Evolutionary conservation across 2,797 vertebrate species (phyloP).

Genomic region (Cynopterus sphinx): DNA sequence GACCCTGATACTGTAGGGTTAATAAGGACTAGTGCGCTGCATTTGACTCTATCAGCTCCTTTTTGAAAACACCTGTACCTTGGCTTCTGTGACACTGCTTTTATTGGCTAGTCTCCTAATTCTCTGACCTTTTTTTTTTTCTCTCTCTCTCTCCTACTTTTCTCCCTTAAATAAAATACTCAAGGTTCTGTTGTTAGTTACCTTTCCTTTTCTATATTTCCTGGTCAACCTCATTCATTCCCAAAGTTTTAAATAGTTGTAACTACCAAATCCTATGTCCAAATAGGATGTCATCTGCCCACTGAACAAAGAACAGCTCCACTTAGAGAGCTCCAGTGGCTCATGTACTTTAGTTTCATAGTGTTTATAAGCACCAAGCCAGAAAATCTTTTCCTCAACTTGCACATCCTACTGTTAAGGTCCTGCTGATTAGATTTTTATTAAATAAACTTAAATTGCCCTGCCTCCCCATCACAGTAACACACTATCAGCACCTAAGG

Average conservation of each 20-base stretch:
- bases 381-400: slow-evolving; percentile 21
- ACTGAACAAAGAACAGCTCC: not conserved
- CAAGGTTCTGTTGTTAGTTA: not conserved
- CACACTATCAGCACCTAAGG: not conserved
- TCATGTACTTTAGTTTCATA: not conserved
- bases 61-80: not conserved
- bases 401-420: not conserved
- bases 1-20: not conserved
- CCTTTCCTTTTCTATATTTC: not conserved
- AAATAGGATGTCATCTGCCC: not conserved
- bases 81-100: not conserved
- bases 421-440: not conserved
- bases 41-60: not conserved
- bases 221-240: not conserved
- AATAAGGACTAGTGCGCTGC: not conserved
- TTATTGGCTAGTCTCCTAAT: not conserved
- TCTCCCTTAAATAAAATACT: not conserved
- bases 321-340: not conserved
- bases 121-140: not conserved
- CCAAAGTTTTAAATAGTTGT: slow-evolving; percentile 19
- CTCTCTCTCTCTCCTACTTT: not conserved
- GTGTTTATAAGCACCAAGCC: not conserved
- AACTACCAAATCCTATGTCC: not conserved
- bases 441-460: not conserved
- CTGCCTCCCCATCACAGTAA: not conserved